phyloP scores from a whole-genome alignment of 1,140 invertebrate species.

The Cydia pomonella region DNA sequence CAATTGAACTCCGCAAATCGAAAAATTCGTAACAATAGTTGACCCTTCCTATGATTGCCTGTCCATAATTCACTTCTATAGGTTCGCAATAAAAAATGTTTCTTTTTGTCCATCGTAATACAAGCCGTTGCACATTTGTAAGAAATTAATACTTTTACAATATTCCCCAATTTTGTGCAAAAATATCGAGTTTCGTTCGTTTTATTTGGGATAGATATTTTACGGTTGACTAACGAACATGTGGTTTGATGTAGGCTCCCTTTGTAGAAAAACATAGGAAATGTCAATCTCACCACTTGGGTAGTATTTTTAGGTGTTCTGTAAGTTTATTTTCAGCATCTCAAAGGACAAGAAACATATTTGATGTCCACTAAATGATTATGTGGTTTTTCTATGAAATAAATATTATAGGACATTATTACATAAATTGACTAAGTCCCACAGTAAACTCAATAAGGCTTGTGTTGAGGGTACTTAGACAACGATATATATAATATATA shows the following conservation, averaged over 20 bases:
- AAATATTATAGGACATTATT: no score
- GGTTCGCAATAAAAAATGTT: conserved; percentile 53
- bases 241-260: conserved; percentile 61
- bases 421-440: no score
- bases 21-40: conserved; percentile 54
- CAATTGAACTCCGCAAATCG: conserved; percentile 53
- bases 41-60: conserved; percentile 71
- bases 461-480: no score
- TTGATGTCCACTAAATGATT: not conserved
- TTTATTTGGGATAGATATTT: conserved; percentile 55
- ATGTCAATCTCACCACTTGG: conserved; percentile 32
- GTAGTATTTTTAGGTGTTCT: conserved; percentile 25
- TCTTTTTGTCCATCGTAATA: conserved; percentile 58
- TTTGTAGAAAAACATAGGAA: conserved; percentile 30
- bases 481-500: no score
- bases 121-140: conserved; percentile 67
- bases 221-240: conserved; percentile 58
- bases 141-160: conserved; percentile 73
- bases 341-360: not conserved
- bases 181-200: conserved; percentile 72
- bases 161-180: conserved; percentile 71
- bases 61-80: conserved; percentile 58
- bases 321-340: conserved; percentile 16
- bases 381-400: no score
- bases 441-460: no score